Evolutionary conservation across 2,888 invertebrate species (phyloP).

Genomic region (Amblyjoppa proteus): DNA sequence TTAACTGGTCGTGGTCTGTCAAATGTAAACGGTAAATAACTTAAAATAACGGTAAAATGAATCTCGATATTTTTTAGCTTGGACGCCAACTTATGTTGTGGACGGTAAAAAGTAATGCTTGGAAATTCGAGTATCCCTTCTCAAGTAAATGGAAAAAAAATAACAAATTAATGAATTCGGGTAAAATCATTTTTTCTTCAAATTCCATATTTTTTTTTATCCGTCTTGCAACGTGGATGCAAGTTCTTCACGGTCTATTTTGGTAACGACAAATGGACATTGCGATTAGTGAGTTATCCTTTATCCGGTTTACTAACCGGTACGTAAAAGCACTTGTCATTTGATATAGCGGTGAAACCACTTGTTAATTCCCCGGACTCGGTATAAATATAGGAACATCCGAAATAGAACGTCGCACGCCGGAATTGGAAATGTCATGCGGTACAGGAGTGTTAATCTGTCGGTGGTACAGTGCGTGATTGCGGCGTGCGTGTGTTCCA

Average conservation of each 20-base stretch:
- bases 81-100: background rate
- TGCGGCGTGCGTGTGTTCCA: conserved; percentile 17
- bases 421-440: conserved; percentile 71
- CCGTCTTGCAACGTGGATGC: background rate
- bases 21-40: too few relatives aligned
- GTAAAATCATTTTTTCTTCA: background rate
- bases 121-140: background rate
- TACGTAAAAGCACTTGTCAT: conserved; percentile 56
- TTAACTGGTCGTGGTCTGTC: background rate
- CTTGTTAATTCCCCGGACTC: conserved; percentile 69
- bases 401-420: conserved; percentile 67
- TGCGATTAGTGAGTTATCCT: conserved; percentile 13
- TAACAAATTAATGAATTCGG: background rate
- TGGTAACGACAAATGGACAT: conserved; percentile 2
- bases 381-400: conserved; percentile 69
- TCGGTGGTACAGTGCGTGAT: conserved; percentile 10
- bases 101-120: background rate
- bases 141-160: background rate
- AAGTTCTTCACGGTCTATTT: background rate
- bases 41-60: background rate
- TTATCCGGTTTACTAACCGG: background rate
- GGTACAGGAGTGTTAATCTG: conserved; percentile 49
- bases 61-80: conserved; percentile 4
- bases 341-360: conserved; percentile 68
- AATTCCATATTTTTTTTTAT: background rate